phyloP scores from a whole-genome alignment of 2,113 vertebrate genomes.

The Anguilla rostrata region DNA sequence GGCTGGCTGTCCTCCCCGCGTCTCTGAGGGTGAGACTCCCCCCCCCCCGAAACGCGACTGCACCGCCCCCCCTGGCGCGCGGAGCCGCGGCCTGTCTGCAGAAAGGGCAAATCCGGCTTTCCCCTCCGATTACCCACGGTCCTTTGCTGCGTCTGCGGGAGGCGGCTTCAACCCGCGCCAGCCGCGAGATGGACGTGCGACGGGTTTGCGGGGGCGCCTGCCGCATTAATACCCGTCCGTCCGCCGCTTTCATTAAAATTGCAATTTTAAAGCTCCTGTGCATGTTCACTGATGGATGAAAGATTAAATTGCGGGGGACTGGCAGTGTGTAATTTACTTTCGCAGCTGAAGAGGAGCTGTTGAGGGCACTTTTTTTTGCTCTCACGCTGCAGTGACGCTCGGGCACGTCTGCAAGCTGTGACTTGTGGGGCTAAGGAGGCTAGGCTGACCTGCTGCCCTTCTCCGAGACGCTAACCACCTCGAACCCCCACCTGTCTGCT shows the following conservation, averaged over 20 bases:
- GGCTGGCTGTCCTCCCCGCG: neutral
- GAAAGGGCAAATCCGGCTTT: neutral
- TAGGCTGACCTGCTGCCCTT: neutral
- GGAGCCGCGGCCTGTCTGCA: too few relatives aligned
- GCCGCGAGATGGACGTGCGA: neutral
- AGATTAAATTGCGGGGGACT: neutral
- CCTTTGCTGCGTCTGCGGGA: neutral
- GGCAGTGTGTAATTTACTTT: constrained; percentile 5
- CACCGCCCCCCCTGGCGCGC: too few relatives aligned
- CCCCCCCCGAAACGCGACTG: neutral
- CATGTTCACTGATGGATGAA: constrained; percentile 5
- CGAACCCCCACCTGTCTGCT: neutral
- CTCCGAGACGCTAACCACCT: neutral
- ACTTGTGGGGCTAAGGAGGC: neutral
- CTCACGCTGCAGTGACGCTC: neutral
- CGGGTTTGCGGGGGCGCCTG: neutral
- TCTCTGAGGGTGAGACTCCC: neutral
- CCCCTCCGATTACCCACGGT: neutral
- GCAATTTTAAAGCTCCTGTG: neutral
- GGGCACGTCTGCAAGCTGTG: neutral
- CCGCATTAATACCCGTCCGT: neutral
- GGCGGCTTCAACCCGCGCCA: neutral
- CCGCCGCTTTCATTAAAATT: neutral
- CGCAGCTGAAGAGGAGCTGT: neutral
- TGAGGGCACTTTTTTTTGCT: neutral